Percentiles rank a stretch among this genome's conserved stretches.
Evolutionary conservation across 2,113 vertebrate genomes (phyloP).

Genomic region (Anser brachyrhynchus): DNA sequence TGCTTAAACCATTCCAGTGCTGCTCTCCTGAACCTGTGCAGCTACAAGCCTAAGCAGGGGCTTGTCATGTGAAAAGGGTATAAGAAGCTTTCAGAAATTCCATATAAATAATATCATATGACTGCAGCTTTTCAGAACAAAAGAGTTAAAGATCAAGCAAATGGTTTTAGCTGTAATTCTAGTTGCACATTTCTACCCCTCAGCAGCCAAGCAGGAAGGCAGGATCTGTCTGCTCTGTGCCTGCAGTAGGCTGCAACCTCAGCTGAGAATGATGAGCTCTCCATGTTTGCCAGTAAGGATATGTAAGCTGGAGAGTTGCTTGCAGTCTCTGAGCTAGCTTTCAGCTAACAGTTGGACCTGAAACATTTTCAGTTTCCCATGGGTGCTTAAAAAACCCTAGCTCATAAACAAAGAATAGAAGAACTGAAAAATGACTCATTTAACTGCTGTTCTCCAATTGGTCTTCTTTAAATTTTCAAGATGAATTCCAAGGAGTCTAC

Average conservation of each 20-base stretch:
- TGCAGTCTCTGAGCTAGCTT: not conserved
- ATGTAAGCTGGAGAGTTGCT: not conserved
- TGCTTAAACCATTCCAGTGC: conserved; percentile 4
- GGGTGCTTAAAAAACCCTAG: not conserved
- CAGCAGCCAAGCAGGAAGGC: not conserved
- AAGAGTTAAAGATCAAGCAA: conserved; percentile 30
- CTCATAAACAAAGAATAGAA: conserved; percentile 19
- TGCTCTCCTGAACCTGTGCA: not conserved
- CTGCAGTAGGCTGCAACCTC: not conserved
- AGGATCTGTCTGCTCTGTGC: not conserved
- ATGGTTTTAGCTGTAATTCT: not conserved
- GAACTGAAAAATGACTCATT: not conserved
- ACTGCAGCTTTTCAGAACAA: conserved; percentile 36
- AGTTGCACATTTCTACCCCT: not conserved
- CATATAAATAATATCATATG: conserved; percentile 37
- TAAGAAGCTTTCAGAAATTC: conserved; percentile 64
- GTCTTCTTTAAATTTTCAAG: not conserved
- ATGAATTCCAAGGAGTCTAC: not conserved
- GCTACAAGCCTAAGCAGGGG: conserved; percentile 13
- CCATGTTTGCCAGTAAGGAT: not conserved
- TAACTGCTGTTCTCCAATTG: not conserved
- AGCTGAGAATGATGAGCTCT: not conserved
- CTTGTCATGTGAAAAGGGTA: conserved; percentile 48
- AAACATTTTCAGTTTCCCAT: conserved; percentile 7
- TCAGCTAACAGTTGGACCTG: not conserved